These are phyloP conservation scores for Protobothrops mucrosquamatus DNA, from an alignment of 2,113 vertebrate species.

Conservation along the genomic window DNA sequence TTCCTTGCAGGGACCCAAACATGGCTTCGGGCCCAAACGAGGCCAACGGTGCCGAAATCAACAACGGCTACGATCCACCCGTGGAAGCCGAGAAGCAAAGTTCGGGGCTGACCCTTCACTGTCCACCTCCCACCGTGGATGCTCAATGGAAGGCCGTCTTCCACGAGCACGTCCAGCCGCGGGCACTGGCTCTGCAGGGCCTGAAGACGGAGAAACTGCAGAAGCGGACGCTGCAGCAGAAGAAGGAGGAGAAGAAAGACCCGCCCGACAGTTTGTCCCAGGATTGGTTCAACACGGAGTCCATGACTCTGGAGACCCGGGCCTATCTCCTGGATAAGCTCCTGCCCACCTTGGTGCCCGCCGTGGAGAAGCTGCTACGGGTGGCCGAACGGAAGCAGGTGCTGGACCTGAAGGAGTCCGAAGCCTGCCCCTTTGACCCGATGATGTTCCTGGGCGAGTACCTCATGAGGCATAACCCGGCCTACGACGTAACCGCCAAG, in stretches of 20 bases:
- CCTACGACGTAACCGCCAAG: slow-evolving; percentile 21
- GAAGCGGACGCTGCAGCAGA: slow-evolving; percentile 51
- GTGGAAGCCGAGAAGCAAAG: not conserved
- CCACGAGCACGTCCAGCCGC: slow-evolving; percentile 62
- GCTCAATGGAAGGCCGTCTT: slow-evolving; percentile 61
- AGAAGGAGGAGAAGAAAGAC: slow-evolving; percentile 49
- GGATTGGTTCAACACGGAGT: slow-evolving; percentile 70
- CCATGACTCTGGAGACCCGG: slow-evolving; percentile 52
- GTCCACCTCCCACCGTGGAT: not conserved
- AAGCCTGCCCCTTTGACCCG: slow-evolving; percentile 64
- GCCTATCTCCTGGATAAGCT: slow-evolving; percentile 74
- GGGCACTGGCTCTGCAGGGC: slow-evolving; percentile 64
- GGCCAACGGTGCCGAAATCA: not conserved
- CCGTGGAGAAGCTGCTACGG: slow-evolving; percentile 66
- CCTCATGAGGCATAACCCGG: slow-evolving; percentile 76
- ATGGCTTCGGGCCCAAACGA: slow-evolving; percentile 36
- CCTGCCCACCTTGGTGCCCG: slow-evolving; percentile 73
- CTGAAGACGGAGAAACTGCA: slow-evolving; percentile 44
- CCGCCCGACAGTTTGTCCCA: slow-evolving; percentile 58
- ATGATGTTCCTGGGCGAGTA: slow-evolving; percentile 72
- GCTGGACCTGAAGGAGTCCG: slow-evolving; percentile 33
- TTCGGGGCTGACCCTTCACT: rapidly evolving
- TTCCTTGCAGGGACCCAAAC: slow-evolving; percentile 24
- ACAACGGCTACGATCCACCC: rapidly evolving
- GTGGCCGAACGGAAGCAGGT: slow-evolving; percentile 69